Evolutionary conservation across 2,888 invertebrate genomes (phyloP).

Genomic region (Drosophila ochracea): DNA sequence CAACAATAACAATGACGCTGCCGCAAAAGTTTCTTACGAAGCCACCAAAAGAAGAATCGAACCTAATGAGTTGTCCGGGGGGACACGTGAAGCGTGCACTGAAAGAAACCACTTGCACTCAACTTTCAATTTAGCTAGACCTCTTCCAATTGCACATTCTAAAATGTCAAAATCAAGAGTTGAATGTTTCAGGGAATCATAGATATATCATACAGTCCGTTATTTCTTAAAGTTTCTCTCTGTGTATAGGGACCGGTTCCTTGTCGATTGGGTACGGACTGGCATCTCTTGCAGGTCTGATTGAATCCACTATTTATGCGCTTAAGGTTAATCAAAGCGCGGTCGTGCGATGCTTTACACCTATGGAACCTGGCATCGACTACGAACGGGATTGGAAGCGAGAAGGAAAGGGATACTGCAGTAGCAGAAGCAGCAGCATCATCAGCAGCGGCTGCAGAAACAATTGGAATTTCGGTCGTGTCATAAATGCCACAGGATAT

Average conservation of each 20-base stretch:
- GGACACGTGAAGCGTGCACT: constrained; percentile 39
- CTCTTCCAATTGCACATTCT: background rate
- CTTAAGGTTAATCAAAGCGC: constrained; percentile 82
- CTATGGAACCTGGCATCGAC: constrained; percentile 39
- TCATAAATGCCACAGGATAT: constrained; percentile 80
- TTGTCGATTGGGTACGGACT: constrained; percentile 62
- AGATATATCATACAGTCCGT: background rate
- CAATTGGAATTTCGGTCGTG: constrained; percentile 78
- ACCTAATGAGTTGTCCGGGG: constrained; percentile 79
- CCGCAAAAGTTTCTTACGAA: constrained; percentile 77
- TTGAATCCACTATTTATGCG: constrained; percentile 83
- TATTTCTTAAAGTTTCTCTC: constrained; percentile 11
- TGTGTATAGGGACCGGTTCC: constrained; percentile 52
- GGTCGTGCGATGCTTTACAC: constrained; percentile 77
- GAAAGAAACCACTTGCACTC: constrained; percentile 15
- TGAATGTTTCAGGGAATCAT: background rate
- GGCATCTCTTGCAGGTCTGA: constrained; percentile 70
- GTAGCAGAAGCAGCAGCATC: constrained; percentile 31
- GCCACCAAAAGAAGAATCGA: constrained; percentile 77
- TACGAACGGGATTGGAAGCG: constrained; percentile 24
- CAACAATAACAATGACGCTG: constrained; percentile 80
- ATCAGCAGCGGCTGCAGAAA: constrained; percentile 58
- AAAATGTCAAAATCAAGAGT: background rate
- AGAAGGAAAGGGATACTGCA: constrained; percentile 3
- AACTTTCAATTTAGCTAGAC: background rate